A percentile compares a stretch with the other conserved stretches of the same genome.
Evolutionary conservation across 1,140 invertebrate genomes (phyloP).

Genomic region (Daktulosphaira vitifoliae): DNA sequence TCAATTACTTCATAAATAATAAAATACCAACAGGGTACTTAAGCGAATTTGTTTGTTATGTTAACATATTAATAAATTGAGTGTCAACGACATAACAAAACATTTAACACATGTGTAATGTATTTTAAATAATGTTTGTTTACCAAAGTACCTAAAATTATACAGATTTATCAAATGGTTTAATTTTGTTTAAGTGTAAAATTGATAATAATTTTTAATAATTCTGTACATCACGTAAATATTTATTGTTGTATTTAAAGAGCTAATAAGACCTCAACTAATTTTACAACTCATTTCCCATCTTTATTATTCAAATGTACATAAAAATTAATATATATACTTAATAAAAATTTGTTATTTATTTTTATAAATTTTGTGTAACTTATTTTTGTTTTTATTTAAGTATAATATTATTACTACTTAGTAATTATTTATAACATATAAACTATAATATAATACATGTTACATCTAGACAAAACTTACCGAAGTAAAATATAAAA

Average conservation of each 20-base stretch:
- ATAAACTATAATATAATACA: too few relatives aligned
- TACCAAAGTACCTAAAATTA: too few relatives aligned
- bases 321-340: constrained; percentile 10
- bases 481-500: too few relatives aligned
- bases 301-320: constrained; percentile 14
- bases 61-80: not conserved
- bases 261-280: not conserved
- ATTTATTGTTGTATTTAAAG: not conserved
- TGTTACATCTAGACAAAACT: too few relatives aligned
- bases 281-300: not conserved
- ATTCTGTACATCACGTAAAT: constrained; percentile 6
- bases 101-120: too few relatives aligned
- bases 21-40: constrained; percentile 21
- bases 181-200: too few relatives aligned
- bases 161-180: too few relatives aligned
- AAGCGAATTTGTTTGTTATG: constrained; percentile 14
- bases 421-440: constrained; percentile 5
- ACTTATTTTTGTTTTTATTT: constrained; percentile 19
- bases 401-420: constrained; percentile 25
- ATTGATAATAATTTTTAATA: not conserved
- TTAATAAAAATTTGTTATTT: constrained; percentile 28
- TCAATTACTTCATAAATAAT: too few relatives aligned
- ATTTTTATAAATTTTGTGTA: constrained; percentile 31
- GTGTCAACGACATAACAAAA: too few relatives aligned
- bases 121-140: too few relatives aligned